These are phyloP conservation scores for Oxyura jamaicensis DNA, from an alignment of 2,113 vertebrate genomes.

Conservation along the genomic window DNA sequence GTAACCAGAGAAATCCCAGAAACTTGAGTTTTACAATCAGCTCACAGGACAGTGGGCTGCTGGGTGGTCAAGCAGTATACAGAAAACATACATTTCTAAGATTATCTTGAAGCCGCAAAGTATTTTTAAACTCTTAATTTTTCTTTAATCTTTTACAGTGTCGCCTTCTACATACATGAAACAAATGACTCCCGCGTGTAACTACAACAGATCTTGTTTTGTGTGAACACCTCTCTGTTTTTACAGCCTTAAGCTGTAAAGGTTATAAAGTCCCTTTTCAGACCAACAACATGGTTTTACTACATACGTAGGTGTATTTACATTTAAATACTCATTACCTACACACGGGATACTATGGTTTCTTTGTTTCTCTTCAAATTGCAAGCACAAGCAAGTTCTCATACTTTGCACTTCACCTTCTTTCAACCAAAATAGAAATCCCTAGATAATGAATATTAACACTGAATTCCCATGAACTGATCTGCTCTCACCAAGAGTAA, in stretches of 20 bases:
- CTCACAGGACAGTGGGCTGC: background rate
- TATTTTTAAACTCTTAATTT: background rate
- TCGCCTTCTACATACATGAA: background rate
- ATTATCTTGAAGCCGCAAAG: background rate
- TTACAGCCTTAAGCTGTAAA: no score
- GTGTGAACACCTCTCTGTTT: background rate
- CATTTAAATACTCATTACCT: background rate
- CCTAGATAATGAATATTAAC: background rate
- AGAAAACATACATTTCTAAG: background rate
- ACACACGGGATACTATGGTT: background rate
- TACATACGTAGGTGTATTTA: accelerated
- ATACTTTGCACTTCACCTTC: background rate
- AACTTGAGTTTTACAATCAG: background rate
- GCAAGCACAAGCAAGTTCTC: background rate
- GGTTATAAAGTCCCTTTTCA: background rate
- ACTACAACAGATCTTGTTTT: background rate
- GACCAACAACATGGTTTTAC: background rate
- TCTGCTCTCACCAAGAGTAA: background rate
- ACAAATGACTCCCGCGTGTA: background rate
- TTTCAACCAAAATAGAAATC: background rate
- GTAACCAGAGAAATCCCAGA: background rate
- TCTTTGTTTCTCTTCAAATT: background rate
- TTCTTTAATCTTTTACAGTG: background rate
- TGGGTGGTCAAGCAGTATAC: background rate
- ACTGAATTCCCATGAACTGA: background rate